These are phyloP conservation scores for Danionella cerebrum DNA, from an alignment of 2,113 vertebrate genomes.

Conservation along the genomic window DNA sequence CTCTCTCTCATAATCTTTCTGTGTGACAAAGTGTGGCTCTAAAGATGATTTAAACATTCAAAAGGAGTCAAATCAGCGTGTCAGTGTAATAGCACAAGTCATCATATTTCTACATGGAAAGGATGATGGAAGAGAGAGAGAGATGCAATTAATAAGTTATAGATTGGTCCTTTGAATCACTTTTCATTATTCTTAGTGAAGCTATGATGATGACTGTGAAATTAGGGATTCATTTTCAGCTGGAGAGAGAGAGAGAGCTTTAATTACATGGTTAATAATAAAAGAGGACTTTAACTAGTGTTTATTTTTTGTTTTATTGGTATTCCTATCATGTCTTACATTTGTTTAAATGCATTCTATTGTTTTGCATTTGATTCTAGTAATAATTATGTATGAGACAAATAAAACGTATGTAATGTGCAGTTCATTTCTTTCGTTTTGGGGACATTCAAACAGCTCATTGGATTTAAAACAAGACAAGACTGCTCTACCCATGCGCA, in stretches of 20 bases:
- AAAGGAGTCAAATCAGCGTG: slow-evolving; percentile 18
- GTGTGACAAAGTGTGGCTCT: slow-evolving; percentile 1
- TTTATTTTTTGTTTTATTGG: too few species aligned
- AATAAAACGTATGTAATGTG: too few species aligned
- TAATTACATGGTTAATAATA: too few species aligned
- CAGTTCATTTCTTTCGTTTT: too few species aligned
- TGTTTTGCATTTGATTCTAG: too few species aligned
- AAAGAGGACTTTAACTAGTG: too few species aligned
- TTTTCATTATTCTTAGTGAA: slow-evolving; percentile 35
- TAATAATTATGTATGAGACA: too few species aligned
- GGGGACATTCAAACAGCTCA: too few species aligned
- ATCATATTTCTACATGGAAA: slow-evolving; percentile 29
- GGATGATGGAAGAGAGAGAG: slow-evolving; percentile 19
- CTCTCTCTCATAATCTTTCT: not conserved
- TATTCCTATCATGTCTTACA: too few species aligned
- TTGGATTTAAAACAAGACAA: too few species aligned
- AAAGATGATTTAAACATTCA: slow-evolving; percentile 33
- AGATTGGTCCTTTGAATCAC: slow-evolving; percentile 34
- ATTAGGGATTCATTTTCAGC: slow-evolving; percentile 36
- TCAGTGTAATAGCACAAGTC: slow-evolving; percentile 26
- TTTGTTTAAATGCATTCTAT: too few species aligned
- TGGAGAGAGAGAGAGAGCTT: slow-evolving; percentile 7
- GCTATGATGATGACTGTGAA: slow-evolving; percentile 40
- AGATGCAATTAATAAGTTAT: slow-evolving; percentile 33
- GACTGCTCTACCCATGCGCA: too few species aligned